A percentile compares a stretch with the other conserved stretches of the same genome.
Conservation (phyloP, 2,113 vertebrate species). For the Eublepharis macularius region DNA sequence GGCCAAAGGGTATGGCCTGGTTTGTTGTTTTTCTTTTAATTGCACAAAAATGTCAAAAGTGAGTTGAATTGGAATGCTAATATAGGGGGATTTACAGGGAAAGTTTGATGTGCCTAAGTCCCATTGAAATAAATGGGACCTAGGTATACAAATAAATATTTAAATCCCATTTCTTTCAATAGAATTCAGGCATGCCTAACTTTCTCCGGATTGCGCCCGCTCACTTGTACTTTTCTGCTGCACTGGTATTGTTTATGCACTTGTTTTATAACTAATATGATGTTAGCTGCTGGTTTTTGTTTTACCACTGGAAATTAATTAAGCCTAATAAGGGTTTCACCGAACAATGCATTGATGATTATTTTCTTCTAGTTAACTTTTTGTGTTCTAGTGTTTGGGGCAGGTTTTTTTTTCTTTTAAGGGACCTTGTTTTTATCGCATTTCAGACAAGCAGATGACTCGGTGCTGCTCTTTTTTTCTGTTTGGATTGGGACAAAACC, state of each 20-base stretch:
- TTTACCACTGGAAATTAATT: constrained; percentile 66
- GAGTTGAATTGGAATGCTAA: constrained; percentile 73
- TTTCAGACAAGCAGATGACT: constrained; percentile 59
- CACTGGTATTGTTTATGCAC: constrained; percentile 73
- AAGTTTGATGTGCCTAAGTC: neutral
- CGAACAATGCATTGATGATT: constrained; percentile 62
- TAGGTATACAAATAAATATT: neutral
- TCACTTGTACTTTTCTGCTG: constrained; percentile 74
- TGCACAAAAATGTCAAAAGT: constrained; percentile 74
- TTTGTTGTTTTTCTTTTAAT: constrained; percentile 59
- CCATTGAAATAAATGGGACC: neutral
- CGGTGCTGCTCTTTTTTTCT: constrained; percentile 73
- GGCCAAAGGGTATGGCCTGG: constrained; percentile 63
- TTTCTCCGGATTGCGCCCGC: constrained; percentile 19
- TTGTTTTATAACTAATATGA: constrained; percentile 68
- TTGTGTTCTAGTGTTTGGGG: constrained; percentile 6
- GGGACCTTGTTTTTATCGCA: constrained; percentile 38
- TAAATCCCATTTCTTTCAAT: neutral
- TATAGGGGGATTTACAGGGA: neutral
- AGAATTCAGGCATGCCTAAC: constrained; percentile 1
- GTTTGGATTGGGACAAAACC: constrained; percentile 52
- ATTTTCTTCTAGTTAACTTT: constrained; percentile 45
- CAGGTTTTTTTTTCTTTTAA: constrained; percentile 10
- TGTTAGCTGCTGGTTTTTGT: constrained; percentile 63
- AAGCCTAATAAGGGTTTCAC: constrained; percentile 69